Evolutionary conservation across 2,888 invertebrate genomes (phyloP).

Genomic region (Platypus cylindrus): DNA sequence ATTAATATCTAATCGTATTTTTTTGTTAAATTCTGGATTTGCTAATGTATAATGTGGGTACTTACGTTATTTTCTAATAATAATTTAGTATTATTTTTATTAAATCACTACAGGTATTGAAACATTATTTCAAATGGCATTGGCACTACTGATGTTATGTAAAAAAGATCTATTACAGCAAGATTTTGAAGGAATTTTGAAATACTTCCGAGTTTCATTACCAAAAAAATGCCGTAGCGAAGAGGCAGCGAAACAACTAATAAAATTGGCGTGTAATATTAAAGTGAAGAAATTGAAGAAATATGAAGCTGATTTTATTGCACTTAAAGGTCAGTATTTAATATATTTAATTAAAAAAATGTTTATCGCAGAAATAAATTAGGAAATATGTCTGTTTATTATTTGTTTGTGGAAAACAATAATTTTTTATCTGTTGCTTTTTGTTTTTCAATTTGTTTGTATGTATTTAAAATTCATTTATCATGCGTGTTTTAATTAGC

Average conservation of each 20-base stretch:
- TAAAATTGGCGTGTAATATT: constrained; percentile 80
- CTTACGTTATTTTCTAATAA: too few species aligned
- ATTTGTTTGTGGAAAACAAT: too few species aligned
- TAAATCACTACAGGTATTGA: constrained; percentile 90
- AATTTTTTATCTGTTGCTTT: too few species aligned
- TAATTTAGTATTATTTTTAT: too few species aligned
- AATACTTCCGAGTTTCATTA: constrained; percentile 93
- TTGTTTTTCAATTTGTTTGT: too few species aligned
- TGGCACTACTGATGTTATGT: constrained; percentile 78
- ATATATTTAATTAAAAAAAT: neutral
- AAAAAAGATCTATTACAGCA: constrained; percentile 81
- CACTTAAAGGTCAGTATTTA: constrained; percentile 52
- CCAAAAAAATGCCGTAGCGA: constrained; percentile 94
- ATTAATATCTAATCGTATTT: too few species aligned
- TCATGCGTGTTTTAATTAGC: too few species aligned
- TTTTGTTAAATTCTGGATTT: too few species aligned
- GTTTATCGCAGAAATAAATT: neutral
- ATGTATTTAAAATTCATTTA: too few species aligned
- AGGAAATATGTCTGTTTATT: too few species aligned
- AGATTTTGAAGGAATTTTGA: constrained; percentile 95
- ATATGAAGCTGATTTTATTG: constrained; percentile 82
- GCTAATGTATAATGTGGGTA: too few species aligned
- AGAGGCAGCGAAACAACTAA: constrained; percentile 75
- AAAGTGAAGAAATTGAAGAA: constrained; percentile 90
- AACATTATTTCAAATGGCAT: constrained; percentile 89